Evolutionary conservation across 2,113 vertebrate species (phyloP).

Genomic region (Ahaetulla prasina): DNA sequence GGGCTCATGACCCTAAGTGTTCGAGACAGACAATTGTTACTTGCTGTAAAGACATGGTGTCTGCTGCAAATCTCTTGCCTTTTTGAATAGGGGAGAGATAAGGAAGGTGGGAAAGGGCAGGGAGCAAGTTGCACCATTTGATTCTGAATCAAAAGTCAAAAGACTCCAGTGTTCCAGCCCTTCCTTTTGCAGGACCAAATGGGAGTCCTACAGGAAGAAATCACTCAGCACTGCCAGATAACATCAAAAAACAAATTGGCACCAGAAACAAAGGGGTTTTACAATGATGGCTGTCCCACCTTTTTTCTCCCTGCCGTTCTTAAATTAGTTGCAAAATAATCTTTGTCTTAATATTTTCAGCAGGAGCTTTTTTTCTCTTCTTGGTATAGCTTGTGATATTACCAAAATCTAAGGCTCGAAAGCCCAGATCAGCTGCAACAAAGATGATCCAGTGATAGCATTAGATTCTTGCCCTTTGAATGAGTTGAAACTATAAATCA

Average conservation of each 20-base stretch:
- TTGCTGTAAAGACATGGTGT: slow-evolving; percentile 4
- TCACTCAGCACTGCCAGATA: slow-evolving; percentile 40
- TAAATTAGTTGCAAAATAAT: not conserved
- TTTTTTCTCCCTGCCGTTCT: not conserved
- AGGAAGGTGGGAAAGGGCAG: not conserved
- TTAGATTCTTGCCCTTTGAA: not conserved
- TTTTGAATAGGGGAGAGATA: not conserved
- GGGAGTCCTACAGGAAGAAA: slow-evolving; percentile 41
- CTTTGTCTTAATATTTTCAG: slow-evolving; percentile 13
- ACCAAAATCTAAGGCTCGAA: not conserved
- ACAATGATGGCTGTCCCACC: slow-evolving; percentile 19
- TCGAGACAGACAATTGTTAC: slow-evolving; percentile 11
- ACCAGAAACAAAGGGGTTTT: slow-evolving; percentile 41
- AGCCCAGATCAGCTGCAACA: not conserved
- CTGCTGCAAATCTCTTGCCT: not conserved
- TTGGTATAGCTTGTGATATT: not conserved
- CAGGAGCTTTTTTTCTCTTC: not conserved
- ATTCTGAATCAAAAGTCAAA: slow-evolving; percentile 41
- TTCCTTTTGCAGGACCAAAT: slow-evolving; percentile 26
- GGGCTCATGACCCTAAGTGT: not conserved
- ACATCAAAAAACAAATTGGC: slow-evolving; percentile 45
- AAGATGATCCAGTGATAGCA: not conserved
- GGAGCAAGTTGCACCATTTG: slow-evolving; percentile 10
- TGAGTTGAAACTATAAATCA: not conserved
- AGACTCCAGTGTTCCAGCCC: slow-evolving; percentile 5